These are phyloP conservation scores for Chrysochloris asiatica DNA, from an alignment of 2,113 vertebrate genomes.

Conservation along the genomic window DNA sequence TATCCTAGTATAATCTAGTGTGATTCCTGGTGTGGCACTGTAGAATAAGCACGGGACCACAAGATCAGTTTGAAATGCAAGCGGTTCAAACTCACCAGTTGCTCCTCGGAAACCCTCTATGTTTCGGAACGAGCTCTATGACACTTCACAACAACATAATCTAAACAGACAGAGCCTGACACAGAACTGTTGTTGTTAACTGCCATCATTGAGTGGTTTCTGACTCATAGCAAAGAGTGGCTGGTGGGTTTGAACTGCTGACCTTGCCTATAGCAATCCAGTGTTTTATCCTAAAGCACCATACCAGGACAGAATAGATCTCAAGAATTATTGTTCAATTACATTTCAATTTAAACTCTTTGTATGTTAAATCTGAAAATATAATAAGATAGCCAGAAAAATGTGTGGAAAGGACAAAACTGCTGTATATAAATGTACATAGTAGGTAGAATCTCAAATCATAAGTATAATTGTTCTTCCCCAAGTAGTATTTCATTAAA, in stretches of 20 bases:
- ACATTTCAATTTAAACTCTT: neutral
- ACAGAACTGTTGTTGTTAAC: neutral
- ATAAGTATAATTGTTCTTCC: conserved; percentile 13
- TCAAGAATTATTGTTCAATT: neutral
- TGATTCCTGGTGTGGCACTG: too few species aligned
- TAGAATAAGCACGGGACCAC: too few species aligned
- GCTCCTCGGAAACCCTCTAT: too few species aligned
- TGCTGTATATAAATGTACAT: neutral
- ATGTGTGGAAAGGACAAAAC: conserved; percentile 3
- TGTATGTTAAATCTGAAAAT: conserved; percentile 1
- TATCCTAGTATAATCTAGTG: neutral
- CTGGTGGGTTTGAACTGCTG: too few species aligned
- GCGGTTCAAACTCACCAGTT: too few species aligned
- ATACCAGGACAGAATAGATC: neutral
- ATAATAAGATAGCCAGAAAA: conserved; percentile 26
- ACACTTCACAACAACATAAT: too few species aligned
- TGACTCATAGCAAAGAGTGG: too few species aligned
- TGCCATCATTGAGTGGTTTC: too few species aligned
- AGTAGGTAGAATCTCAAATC: neutral
- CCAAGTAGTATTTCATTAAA: conserved; percentile 31
- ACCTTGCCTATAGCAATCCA: too few species aligned
- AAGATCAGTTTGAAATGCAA: too few species aligned
- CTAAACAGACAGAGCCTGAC: neutral
- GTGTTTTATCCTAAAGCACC: too few species aligned
- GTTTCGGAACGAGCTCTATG: too few species aligned